Percentiles rank a stretch among this genome's conserved stretches.
phyloP scores from a whole-genome alignment of 1,140 invertebrate genomes.

The Drosophila subpulchrella region DNA sequence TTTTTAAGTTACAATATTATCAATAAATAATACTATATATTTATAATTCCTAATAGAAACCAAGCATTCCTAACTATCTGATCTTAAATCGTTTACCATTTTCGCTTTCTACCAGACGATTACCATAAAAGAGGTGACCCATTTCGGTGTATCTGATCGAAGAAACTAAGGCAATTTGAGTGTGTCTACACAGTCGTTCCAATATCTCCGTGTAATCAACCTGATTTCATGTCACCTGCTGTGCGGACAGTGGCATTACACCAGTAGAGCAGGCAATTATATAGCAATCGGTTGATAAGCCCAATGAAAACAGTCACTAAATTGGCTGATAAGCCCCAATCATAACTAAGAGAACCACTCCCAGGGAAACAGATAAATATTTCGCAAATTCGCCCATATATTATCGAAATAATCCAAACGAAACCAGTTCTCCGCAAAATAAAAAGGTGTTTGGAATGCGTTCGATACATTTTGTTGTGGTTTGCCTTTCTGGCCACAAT shows the following conservation, averaged over 20 bases:
- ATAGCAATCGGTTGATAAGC: slow-evolving; percentile 34
- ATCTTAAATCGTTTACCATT: slow-evolving; percentile 2
- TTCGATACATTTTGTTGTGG: slow-evolving; percentile 34
- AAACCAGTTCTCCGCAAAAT: slow-evolving; percentile 55
- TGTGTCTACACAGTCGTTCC: too few species aligned
- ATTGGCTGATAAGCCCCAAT: slow-evolving; percentile 7
- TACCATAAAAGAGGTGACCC: not conserved
- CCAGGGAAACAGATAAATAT: slow-evolving; percentile 16
- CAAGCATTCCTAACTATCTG: not conserved
- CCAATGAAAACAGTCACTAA: not conserved
- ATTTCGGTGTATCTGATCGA: slow-evolving; percentile 2
- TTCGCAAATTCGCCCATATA: slow-evolving; percentile 28
- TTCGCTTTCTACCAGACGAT: slow-evolving; percentile 1
- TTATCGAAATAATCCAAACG: slow-evolving; percentile 16
- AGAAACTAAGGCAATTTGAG: slow-evolving; percentile 6
- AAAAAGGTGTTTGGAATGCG: slow-evolving; percentile 44
- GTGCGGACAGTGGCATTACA: slow-evolving; percentile 26
- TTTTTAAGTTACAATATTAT: not conserved
- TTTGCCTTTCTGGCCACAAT: slow-evolving; percentile 28
- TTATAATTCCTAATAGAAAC: too few species aligned
- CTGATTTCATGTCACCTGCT: slow-evolving; percentile 34
- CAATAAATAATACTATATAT: too few species aligned
- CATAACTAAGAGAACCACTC: slow-evolving; percentile 9
- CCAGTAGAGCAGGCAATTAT: slow-evolving; percentile 15
- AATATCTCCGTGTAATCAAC: slow-evolving; percentile 36